These are phyloP conservation scores for Meloe dianella DNA, from an alignment of 2,888 invertebrate species.

Conservation along the genomic window DNA sequence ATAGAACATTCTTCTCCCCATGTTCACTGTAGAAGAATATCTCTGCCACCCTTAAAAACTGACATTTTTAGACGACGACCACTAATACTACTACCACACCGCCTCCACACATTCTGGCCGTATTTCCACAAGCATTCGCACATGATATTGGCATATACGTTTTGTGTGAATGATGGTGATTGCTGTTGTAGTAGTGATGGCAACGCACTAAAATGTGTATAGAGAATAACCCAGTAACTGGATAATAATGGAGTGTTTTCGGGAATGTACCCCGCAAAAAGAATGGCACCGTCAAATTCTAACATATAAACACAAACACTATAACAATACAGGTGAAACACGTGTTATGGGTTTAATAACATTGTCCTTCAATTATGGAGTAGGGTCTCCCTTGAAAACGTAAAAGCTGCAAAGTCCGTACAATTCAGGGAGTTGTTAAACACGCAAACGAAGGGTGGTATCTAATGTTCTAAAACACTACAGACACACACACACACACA, in stretches of 20 bases:
- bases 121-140: conserved; percentile 6
- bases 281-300: neutral
- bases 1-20: neutral
- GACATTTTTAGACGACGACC: neutral
- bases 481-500: no score
- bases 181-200: neutral
- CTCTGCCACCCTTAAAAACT: neutral
- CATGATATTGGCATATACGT: conserved; percentile 27
- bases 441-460: conserved; percentile 23
- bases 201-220: neutral
- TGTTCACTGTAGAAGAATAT: conserved; percentile 5
- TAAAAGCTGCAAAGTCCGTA: conserved; percentile 28
- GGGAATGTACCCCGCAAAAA: neutral
- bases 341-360: conserved; percentile 28
- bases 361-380: conserved; percentile 22
- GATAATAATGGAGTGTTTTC: neutral
- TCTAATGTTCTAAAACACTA: conserved; percentile 13
- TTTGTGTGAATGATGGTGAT: conserved; percentile 17
- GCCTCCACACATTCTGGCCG: neutral
- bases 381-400: conserved; percentile 11
- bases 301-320: conserved; percentile 10
- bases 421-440: conserved; percentile 22
- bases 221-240: neutral
- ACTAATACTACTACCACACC: neutral
- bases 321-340: conserved; percentile 22